Evolutionary conservation across 2,797 vertebrate genomes (phyloP), one percentile per base, ranked within the genome.

Genomic region (Numenius phaeopus): DNA sequence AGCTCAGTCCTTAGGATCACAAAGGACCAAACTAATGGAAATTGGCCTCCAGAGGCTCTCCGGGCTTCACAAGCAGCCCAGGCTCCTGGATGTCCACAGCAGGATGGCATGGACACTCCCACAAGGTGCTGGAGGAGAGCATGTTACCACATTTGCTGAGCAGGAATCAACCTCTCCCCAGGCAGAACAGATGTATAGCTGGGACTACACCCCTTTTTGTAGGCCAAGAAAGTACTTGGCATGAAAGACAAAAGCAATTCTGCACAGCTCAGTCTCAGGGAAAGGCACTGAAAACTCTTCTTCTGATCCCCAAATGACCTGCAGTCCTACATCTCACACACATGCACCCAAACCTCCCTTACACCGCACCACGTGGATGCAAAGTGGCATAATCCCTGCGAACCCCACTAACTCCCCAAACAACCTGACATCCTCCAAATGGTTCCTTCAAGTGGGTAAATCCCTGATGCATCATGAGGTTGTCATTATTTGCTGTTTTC

Each of bases 291-390:
- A 79, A 71, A 76, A 42, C 26, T 14, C 24, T 87, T 49, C 26
- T 91, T 6, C 69, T 69, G 54, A 34, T 40, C n/a, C 50, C 42
- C 17, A 54, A 78, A n/a, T 0, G 1, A 72, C 19, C 34, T 44
- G 30, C 32, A 44, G 19, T 44, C 32, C 21, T 12, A 2, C n/a
- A 30, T 32, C 23, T 59, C 49, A 23, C 76, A 16, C 26, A 20
- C 18, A 17, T 1, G 0, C 7, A 13, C 42, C 30, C 20, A 39
- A 66, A 47, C 23, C 17, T 34, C 40, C 65, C 14, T 42, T 15
- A 76, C 16, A 52, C 9, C 1, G 0, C 1, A 0, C 42, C 14
- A 34, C 1, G 9, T 9, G 16, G 46, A 59, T 37, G 32, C 29
- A 24, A 42, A 88, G 17, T 54, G 20, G 6, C 12, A 46, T 15